Evolutionary conservation across 2,888 invertebrate genomes (phyloP).

Genomic region (Stratiomys singularior): DNA sequence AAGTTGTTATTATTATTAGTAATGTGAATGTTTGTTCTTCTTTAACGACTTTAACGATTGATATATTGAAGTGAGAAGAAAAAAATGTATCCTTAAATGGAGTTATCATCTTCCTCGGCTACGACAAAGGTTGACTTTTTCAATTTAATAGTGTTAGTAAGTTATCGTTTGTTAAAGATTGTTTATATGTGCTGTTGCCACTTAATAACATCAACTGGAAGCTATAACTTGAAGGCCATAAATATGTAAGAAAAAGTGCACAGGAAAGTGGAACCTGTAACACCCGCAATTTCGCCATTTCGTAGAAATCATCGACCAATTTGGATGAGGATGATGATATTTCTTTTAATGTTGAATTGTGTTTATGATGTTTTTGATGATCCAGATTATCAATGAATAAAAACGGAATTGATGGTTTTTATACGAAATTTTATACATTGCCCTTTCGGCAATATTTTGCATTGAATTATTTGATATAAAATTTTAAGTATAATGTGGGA

Average conservation of each 20-base stretch:
- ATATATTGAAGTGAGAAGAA: background rate
- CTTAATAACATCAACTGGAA: background rate
- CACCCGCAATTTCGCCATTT: slow-evolving; percentile 65
- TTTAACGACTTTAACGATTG: background rate
- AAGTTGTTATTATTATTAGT: background rate
- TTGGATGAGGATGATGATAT: background rate
- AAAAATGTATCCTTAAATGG: slow-evolving; percentile 44
- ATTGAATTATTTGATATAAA: no score
- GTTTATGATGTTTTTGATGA: no score
- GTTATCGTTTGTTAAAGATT: background rate
- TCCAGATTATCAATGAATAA: no score
- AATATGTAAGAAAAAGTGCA: slow-evolving; percentile 9
- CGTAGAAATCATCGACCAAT: slow-evolving; percentile 58
- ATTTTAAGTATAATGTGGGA: no score
- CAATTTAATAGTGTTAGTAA: background rate
- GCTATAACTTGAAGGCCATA: background rate
- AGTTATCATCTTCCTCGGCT: slow-evolving; percentile 30
- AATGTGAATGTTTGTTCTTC: no score
- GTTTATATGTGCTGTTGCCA: background rate
- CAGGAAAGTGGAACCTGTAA: slow-evolving; percentile 50
- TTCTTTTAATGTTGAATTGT: no score
- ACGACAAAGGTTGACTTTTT: slow-evolving; percentile 31
- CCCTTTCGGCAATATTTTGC: no score
- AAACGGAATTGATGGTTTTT: no score
- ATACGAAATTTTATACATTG: no score